These are phyloP conservation scores for Furcifer pardalis DNA, from an alignment of 2,797 vertebrate species.

Conservation along the genomic window DNA sequence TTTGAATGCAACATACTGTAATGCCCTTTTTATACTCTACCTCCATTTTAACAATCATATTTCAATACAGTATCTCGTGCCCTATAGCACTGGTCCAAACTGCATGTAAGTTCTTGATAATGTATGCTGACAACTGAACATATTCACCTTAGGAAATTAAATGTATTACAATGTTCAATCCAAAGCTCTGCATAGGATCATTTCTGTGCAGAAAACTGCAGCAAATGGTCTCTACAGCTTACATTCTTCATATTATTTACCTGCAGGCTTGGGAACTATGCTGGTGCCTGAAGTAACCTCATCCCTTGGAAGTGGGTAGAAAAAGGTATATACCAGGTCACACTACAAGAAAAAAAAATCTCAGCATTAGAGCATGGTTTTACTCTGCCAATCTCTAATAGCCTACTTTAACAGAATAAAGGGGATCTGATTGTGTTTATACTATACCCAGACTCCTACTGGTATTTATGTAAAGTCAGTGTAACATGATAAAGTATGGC, in stretches of 20 bases:
- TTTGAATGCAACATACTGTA: neutral
- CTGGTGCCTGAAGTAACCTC: slow-evolving; percentile 79
- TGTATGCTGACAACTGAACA: neutral
- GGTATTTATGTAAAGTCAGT: no score
- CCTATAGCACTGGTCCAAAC: neutral
- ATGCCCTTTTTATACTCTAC: neutral
- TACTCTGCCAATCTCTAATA: neutral
- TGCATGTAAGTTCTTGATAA: neutral
- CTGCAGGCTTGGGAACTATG: slow-evolving; percentile 80
- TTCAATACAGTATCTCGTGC: no score
- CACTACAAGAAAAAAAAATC: slow-evolving; percentile 75
- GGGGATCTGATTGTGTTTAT: neutral
- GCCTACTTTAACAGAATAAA: neutral
- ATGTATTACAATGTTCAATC: neutral
- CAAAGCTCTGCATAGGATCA: neutral
- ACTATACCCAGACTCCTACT: neutral
- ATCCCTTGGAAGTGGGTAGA: slow-evolving; percentile 88
- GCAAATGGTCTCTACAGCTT: neutral
- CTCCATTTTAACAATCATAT: neutral
- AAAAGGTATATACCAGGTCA: slow-evolving; percentile 95
- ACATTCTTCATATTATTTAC: slow-evolving; percentile 65
- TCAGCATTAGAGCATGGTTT: slow-evolving; percentile 14
- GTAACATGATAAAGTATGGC: no score
- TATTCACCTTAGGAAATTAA: neutral
- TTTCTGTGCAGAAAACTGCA: neutral